Conservation (phyloP, 2,888 invertebrate species). For the Odontocolon sp. region DNA sequence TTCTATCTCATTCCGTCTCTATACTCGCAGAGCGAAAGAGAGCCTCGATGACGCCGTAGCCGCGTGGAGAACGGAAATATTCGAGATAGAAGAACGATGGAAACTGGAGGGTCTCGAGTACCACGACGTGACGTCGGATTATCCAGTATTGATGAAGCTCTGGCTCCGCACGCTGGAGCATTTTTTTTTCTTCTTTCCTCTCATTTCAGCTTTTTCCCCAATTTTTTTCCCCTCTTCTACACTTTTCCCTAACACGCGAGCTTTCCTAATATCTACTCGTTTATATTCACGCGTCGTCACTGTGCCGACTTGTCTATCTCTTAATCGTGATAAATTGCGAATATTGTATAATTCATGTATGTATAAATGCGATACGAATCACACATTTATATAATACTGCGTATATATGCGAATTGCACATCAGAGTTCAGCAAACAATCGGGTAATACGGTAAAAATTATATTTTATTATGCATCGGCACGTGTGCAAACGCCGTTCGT, state of each 20-base stretch:
- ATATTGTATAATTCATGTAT: conserved; percentile 5
- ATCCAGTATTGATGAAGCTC: conserved; percentile 61
- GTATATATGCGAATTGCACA: background rate
- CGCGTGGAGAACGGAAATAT: conserved; percentile 33
- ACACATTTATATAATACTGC: too few relatives aligned
- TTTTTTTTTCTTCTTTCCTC: conserved; percentile 5
- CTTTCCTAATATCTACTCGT: conserved; percentile 4
- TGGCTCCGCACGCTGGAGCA: conserved; percentile 6
- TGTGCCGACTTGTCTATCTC: background rate
- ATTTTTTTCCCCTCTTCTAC: background rate
- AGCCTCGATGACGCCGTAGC: conserved; percentile 23
- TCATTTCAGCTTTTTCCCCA: conserved; percentile 25
- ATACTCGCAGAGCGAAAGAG: background rate
- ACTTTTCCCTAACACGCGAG: background rate
- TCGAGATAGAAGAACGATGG: conserved; percentile 43
- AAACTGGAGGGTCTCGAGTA: conserved; percentile 11
- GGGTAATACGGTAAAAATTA: too few relatives aligned
- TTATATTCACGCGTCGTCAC: conserved; percentile 29
- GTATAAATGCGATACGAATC: background rate
- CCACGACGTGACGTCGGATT: conserved; percentile 52
- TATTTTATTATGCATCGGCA: too few relatives aligned
- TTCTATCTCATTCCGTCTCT: background rate
- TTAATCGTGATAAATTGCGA: conserved; percentile 23
- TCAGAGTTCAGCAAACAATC: too few relatives aligned
- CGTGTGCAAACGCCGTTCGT: too few relatives aligned